Percentiles rank a stretch among this genome's conserved stretches.
phyloP scores from a whole-genome alignment of 2,797 vertebrate genomes.

The Linurgus olivaceus region DNA sequence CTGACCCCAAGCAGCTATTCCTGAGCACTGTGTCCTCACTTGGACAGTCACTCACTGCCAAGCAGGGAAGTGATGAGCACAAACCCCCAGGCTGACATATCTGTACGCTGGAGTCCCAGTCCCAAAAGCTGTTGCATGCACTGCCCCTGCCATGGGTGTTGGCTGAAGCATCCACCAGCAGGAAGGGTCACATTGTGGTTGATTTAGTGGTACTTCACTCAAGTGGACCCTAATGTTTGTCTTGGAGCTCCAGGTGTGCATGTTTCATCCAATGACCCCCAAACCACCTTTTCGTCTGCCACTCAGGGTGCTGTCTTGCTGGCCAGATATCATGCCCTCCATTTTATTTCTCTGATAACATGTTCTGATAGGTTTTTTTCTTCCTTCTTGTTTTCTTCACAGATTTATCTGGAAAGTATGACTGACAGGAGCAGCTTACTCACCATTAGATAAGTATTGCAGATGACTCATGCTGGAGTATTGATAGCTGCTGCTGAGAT shows the following conservation, averaged over 20 bases:
- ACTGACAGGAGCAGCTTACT: background rate
- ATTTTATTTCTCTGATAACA: background rate
- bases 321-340: background rate
- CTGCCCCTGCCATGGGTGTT: background rate
- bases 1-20: background rate
- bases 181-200: background rate
- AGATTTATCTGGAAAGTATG: slow-evolving; percentile 48
- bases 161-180: background rate
- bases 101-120: background rate
- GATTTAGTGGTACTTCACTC: background rate
- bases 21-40: accelerated
- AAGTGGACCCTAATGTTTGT: background rate
- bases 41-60: background rate
- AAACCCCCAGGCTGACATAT: accelerated
- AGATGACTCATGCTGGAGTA: background rate
- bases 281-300: background rate
- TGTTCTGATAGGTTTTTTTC: background rate
- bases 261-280: background rate
- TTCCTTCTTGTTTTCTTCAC: slow-evolving; percentile 37
- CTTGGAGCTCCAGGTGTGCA: background rate
- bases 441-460: slow-evolving; percentile 70
- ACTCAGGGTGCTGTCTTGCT: background rate
- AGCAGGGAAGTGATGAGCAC: background rate
- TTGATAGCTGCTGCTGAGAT: background rate
- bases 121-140: background rate